phyloP scores from a whole-genome alignment of 2,797 vertebrate species.

The Loriculus beryllinus region DNA sequence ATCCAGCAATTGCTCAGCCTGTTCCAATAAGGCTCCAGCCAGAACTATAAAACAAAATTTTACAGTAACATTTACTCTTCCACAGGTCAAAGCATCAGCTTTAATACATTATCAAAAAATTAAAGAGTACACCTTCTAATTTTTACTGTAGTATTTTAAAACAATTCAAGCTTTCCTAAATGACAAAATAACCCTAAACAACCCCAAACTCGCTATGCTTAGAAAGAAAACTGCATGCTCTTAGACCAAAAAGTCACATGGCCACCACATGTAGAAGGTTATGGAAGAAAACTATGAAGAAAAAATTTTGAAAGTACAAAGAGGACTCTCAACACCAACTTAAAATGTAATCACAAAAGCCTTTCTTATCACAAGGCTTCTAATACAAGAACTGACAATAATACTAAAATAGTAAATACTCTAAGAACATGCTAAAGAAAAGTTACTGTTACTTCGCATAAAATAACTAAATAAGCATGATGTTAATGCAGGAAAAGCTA shows the following conservation, averaged over 20 bases:
- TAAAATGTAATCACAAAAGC: not conserved
- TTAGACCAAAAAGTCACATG: not conserved
- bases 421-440: not conserved
- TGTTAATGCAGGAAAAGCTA: not conserved
- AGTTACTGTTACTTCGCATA: not conserved
- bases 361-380: not conserved
- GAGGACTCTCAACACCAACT: not conserved
- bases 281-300: fast-evolving
- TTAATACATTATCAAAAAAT: not conserved
- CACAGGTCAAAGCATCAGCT: not conserved
- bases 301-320: not conserved
- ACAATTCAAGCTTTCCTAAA: not conserved
- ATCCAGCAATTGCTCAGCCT: constrained; percentile 93
- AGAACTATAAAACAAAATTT: constrained; percentile 77
- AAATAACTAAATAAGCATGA: not conserved
- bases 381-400: not conserved
- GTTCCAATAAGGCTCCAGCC: constrained; percentile 91
- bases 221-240: not conserved
- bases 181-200: not conserved
- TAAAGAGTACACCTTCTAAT: fast-evolving
- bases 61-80: fast-evolving
- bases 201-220: fast-evolving
- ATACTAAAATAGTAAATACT: not conserved
- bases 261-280: not conserved
- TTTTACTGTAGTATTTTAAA: not conserved